Conservation (phyloP, 2,888 invertebrate genomes). For the Pristionchus maxplancki region DNA sequence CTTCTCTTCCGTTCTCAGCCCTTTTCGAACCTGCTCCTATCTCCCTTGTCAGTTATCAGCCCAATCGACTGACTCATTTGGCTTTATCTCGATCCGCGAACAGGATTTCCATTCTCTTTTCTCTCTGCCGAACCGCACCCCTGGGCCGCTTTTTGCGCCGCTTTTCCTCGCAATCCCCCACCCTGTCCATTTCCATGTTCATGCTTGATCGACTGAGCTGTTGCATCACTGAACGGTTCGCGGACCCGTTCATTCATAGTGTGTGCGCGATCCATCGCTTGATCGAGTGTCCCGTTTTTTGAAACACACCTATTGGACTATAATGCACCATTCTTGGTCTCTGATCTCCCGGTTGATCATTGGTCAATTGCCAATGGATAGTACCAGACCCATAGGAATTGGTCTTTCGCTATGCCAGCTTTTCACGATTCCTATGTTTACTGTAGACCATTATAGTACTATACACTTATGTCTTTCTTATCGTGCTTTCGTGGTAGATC, state of each 20-base stretch:
- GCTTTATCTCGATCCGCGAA: slow-evolving; percentile 9
- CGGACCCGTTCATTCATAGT: neutral
- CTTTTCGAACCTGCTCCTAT: slow-evolving; percentile 12
- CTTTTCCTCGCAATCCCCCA: slow-evolving; percentile 1
- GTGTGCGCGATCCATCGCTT: neutral
- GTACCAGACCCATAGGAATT: too few relatives aligned
- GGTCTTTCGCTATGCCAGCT: too few relatives aligned
- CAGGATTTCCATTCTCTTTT: slow-evolving; percentile 23
- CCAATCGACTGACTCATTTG: neutral
- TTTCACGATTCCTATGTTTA: too few relatives aligned
- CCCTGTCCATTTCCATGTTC: slow-evolving; percentile 9
- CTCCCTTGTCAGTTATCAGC: slow-evolving; percentile 25
- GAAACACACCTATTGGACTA: too few relatives aligned
- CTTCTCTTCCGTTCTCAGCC: neutral
- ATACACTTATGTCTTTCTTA: too few relatives aligned
- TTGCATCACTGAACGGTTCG: slow-evolving; percentile 2
- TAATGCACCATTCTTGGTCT: too few relatives aligned
- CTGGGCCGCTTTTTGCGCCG: neutral
- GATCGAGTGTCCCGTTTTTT: too few relatives aligned
- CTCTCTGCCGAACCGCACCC: slow-evolving; percentile 41
- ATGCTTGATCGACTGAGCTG: neutral
- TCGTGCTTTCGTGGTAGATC: too few relatives aligned
- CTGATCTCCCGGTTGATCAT: too few relatives aligned
- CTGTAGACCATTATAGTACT: too few relatives aligned
- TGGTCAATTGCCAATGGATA: too few relatives aligned